A percentile compares a stretch with the other conserved stretches of the same genome.
Evolutionary conservation across 1,140 invertebrate genomes (phyloP).

Genomic region (Nasonia longicornis): DNA sequence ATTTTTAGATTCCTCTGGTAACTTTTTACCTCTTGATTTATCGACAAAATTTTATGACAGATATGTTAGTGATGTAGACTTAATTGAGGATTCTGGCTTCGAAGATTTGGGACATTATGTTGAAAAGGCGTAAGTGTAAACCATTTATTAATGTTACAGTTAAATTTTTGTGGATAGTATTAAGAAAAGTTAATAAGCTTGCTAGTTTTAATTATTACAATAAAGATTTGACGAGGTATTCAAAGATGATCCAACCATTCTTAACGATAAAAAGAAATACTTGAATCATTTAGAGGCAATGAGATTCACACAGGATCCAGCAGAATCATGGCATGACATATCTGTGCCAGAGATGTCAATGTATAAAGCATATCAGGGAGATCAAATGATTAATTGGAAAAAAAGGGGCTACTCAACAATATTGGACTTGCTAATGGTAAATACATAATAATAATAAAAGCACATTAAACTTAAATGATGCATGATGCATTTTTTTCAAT

Average conservation of each 20-base stretch:
- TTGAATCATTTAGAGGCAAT: conserved; percentile 70
- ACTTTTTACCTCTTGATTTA: neutral
- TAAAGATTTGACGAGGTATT: conserved; percentile 47
- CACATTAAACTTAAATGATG: conserved; percentile 9
- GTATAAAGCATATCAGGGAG: conserved; percentile 72
- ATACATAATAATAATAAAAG: neutral
- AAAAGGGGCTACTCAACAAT: conserved; percentile 71
- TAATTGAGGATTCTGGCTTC: conserved; percentile 50
- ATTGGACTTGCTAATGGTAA: conserved; percentile 72
- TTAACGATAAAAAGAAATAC: conserved; percentile 55
- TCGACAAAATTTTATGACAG: conserved; percentile 50
- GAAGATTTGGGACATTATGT: conserved; percentile 67
- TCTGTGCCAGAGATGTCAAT: conserved; percentile 66
- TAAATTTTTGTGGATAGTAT: neutral
- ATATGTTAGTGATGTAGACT: conserved; percentile 45
- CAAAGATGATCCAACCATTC: conserved; percentile 47
- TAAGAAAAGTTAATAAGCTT: too few relatives aligned
- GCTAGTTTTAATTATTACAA: neutral
- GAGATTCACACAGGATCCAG: conserved; percentile 68
- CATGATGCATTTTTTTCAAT: neutral
- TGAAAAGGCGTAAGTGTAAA: conserved; percentile 56
- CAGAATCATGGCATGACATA: conserved; percentile 72
- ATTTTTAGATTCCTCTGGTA: conserved; percentile 63
- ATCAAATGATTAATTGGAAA: conserved; percentile 73
- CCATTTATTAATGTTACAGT: neutral